A percentile compares a stretch with the other conserved stretches of the same genome.
Conservation (phyloP, 2,797 vertebrate genomes). For the Hybognathus amarus region DNA sequence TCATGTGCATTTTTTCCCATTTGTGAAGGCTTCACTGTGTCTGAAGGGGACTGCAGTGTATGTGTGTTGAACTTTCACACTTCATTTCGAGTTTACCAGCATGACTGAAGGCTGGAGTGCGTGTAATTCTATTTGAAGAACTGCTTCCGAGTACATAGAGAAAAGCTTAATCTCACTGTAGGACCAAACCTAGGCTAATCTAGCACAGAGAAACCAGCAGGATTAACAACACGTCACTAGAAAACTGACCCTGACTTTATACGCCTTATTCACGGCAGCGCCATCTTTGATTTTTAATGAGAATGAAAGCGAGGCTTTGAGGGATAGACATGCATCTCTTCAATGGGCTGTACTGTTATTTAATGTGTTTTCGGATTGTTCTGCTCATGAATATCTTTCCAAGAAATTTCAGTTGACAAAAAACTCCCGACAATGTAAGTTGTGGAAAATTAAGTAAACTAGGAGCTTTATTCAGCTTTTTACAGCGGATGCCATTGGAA, state of each 20-base stretch:
- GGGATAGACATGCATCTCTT: no score
- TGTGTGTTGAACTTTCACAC: slow-evolving; percentile 14
- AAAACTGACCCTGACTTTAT: slow-evolving; percentile 9
- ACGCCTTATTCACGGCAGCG: no score
- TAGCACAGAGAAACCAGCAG: slow-evolving; percentile 19
- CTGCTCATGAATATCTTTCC: no score
- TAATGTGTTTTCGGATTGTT: no score
- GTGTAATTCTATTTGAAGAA: slow-evolving; percentile 28
- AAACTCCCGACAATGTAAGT: no score
- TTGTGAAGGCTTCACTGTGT: slow-evolving; percentile 60
- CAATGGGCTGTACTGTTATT: no score
- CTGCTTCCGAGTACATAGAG: slow-evolving; percentile 1
- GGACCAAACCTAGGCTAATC: slow-evolving; percentile 19
- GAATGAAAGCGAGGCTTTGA: no score
- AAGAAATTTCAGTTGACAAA: no score
- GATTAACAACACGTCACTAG: slow-evolving; percentile 31
- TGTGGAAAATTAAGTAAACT: no score
- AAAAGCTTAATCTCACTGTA: slow-evolving; percentile 23
- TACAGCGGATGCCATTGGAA: no score
- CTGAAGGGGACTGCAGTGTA: slow-evolving; percentile 17
- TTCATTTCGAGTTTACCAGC: slow-evolving; percentile 36
- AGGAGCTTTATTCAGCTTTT: no score
- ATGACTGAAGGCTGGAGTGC: slow-evolving; percentile 22
- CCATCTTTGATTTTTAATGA: no score
- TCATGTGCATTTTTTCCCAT: not conserved